Conservation (phyloP, 2,888 invertebrate genomes). For the Xiphydria camelus region DNA sequence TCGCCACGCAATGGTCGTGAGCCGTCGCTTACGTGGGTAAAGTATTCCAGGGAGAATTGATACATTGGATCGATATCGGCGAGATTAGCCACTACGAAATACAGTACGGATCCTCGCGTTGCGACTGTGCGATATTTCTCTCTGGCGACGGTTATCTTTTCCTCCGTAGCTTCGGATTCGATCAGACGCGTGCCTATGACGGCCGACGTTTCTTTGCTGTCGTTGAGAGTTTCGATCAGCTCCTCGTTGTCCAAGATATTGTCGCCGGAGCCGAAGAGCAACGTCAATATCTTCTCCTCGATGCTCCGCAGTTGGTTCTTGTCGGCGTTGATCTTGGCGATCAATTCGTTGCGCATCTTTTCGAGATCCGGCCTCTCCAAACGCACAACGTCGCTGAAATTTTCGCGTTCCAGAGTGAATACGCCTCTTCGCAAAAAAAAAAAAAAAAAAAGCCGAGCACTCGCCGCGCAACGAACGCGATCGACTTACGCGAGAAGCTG, state of each 20-base stretch:
- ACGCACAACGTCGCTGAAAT: conserved; percentile 78
- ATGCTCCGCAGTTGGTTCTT: conserved; percentile 82
- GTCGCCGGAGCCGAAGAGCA: conserved; percentile 81
- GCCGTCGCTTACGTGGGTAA: conserved; percentile 66
- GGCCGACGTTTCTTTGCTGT: conserved; percentile 89
- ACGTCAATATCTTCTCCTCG: conserved; percentile 86
- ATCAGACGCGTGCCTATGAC: conserved; percentile 86
- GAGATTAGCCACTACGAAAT: conserved; percentile 86
- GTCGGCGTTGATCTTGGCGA: conserved; percentile 82
- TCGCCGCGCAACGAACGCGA: background rate
- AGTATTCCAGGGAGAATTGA: conserved; percentile 91
- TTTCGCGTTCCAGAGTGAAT: background rate
- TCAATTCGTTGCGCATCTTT: conserved; percentile 77
- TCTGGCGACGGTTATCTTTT: conserved; percentile 80
- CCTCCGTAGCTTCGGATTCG: conserved; percentile 86
- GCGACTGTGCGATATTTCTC: conserved; percentile 86
- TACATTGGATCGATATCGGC: conserved; percentile 95
- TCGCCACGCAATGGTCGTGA: too few relatives aligned
- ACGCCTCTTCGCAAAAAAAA: background rate
- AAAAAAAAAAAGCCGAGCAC: background rate
- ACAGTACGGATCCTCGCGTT: conserved; percentile 84
- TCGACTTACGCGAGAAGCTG: conserved; percentile 82
- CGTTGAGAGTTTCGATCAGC: conserved; percentile 86
- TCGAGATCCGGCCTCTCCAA: conserved; percentile 89
- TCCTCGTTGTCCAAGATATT: conserved; percentile 94